Conservation (phyloP, 1,140 invertebrate species). For the Pomacea maculata region DNA sequence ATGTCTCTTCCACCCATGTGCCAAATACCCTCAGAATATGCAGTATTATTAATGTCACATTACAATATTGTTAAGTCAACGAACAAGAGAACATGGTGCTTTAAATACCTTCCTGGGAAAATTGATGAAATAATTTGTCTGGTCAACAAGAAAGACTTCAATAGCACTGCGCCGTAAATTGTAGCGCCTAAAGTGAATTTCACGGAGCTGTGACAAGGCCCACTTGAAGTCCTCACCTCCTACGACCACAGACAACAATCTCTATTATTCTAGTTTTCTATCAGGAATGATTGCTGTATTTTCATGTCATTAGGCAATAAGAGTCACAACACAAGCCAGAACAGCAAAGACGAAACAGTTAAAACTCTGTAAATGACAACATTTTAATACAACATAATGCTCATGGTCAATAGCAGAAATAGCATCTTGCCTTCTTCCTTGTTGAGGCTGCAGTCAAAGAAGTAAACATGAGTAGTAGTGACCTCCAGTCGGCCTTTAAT, state of each 20-base stretch:
- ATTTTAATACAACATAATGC: background rate
- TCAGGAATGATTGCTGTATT: no score
- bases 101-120: constrained; percentile 72
- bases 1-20: no score
- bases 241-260: constrained; percentile 23
- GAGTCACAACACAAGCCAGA: no score
- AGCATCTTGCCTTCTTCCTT: constrained; percentile 69
- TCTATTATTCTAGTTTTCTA: no score
- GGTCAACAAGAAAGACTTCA: constrained; percentile 75
- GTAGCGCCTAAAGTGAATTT: constrained; percentile 74
- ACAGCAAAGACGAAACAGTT: no score
- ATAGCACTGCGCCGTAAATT: constrained; percentile 74
- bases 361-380: no score
- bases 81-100: no score
- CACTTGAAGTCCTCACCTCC: constrained; percentile 67
- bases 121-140: constrained; percentile 77
- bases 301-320: no score
- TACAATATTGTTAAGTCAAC: no score
- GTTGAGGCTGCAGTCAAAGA: constrained; percentile 72
- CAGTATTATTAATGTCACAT: no score
- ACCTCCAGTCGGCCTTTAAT: constrained; percentile 75
- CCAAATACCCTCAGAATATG: no score
- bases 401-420: background rate
- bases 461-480: constrained; percentile 73
- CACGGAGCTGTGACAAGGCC: constrained; percentile 70